phyloP scores from a whole-genome alignment of 2,888 invertebrate species.

The Eudemis profundana region DNA sequence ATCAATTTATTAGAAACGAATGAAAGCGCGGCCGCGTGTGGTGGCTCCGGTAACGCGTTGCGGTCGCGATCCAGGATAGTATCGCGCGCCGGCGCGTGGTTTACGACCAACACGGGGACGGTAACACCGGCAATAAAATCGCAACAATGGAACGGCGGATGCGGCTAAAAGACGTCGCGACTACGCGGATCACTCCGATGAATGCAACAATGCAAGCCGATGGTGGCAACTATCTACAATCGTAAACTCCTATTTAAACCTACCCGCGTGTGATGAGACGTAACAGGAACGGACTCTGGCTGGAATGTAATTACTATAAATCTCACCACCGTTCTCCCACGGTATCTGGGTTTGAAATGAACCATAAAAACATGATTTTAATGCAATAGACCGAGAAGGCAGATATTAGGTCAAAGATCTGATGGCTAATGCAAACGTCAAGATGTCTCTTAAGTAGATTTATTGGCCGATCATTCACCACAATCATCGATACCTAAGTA shows the following conservation, averaged over 20 bases:
- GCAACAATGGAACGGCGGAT: slow-evolving; percentile 83
- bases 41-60: slow-evolving; percentile 74
- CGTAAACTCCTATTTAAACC: slow-evolving; percentile 69
- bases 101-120: slow-evolving; percentile 80
- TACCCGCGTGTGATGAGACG: slow-evolving; percentile 51
- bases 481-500: slow-evolving; percentile 61
- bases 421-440: slow-evolving; percentile 48
- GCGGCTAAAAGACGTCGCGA: slow-evolving; percentile 79
- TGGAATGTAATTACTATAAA: slow-evolving; percentile 53
- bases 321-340: slow-evolving; percentile 33
- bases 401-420: slow-evolving; percentile 49
- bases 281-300: slow-evolving; percentile 30
- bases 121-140: slow-evolving; percentile 84
- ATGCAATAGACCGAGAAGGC: slow-evolving; percentile 47
- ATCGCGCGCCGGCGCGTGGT: slow-evolving; percentile 78
- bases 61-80: slow-evolving; percentile 78
- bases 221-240: slow-evolving; percentile 80
- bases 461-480: slow-evolving; percentile 64
- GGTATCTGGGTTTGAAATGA: slow-evolving; percentile 44
- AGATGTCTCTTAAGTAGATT: slow-evolving; percentile 55
- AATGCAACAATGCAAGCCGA: slow-evolving; percentile 83
- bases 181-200: slow-evolving; percentile 79
- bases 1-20: slow-evolving; percentile 85
- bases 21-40: slow-evolving; percentile 82
- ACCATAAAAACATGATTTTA: slow-evolving; percentile 52